Evolutionary conservation across 1,140 invertebrate species (phyloP), one percentile per base, ranked within the genome.

Genomic region (Lepidurus apus): DNA sequence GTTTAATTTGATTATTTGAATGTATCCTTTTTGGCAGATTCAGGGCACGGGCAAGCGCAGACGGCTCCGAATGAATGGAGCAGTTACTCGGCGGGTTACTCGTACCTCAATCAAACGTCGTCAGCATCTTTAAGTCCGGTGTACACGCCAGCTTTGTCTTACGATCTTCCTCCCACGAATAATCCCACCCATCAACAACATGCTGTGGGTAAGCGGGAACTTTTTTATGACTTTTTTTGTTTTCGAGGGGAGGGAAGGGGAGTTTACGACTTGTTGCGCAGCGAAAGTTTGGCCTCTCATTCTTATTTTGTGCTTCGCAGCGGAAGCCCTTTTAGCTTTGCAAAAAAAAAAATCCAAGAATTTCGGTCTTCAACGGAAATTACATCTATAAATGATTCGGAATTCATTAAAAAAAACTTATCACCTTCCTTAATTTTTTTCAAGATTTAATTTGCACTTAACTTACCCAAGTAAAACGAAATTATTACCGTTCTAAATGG

Each of bases 11-110:
- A 6, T 13, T 17, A 13, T 65, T 65, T 21, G 7, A 7, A 4
- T 17, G 7, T 17, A n/a, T 65, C 10, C 21, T n/a, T 65, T 21
- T 65, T 21, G 9, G 53, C 53, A 65, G 53, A 65, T 65, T 65
- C 53, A 3, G 53, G 53, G 13, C 53, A 65, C 21, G 53, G 53
- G 1, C 53, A 65, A 7, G 53, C 17, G 17, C 53, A 65, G 21
- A 65, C 53, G n/a, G 53, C 17, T 65, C 53, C 53, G 3, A 65
- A 65, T 21, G 53, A 65, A 13, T 65, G 53, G 53, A 65, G 53
- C 13, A 65, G 53, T 65, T 65, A 65, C 53, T 65, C 53, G 53
- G n/a, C 53, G 53, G 53, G 53, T 65, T 65, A 65, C 53, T 65
- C 53, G 53, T 65, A 65, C 13, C 17, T 65, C 53, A 65, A 21